A percentile compares a stretch with the other conserved stretches of the same genome.
phyloP scores from a whole-genome alignment of 2,888 invertebrate genomes.

The Zootermopsis nevadensis region DNA sequence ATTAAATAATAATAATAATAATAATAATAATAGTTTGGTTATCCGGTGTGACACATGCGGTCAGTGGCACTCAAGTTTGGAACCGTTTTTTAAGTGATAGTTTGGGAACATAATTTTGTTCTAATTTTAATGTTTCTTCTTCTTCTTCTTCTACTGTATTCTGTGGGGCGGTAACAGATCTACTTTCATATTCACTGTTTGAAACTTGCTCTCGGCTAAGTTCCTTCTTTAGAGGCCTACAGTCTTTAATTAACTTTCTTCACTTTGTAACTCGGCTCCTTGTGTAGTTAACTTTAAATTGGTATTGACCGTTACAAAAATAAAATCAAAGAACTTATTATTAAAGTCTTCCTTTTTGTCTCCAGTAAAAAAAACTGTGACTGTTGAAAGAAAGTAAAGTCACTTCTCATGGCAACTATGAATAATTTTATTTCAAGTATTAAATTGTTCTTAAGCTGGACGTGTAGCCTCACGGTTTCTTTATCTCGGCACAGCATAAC shows the following conservation, averaged over 20 bases:
- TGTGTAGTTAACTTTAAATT: neutral
- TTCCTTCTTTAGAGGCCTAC: neutral
- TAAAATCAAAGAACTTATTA: neutral
- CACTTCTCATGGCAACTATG: no score
- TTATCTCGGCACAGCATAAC: no score
- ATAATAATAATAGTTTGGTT: no score
- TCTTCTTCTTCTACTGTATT: neutral
- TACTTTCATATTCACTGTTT: neutral
- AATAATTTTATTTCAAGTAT: no score
- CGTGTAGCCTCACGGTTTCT: no score
- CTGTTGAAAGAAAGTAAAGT: neutral
- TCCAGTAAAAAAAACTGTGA: neutral
- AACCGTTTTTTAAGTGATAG: neutral
- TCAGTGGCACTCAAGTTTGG: no score
- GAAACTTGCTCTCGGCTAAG: conserved; percentile 9
- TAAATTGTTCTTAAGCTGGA: no score
- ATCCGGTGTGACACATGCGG: no score
- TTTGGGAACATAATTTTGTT: neutral
- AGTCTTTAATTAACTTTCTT: conserved; percentile 17
- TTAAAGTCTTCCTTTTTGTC: neutral
- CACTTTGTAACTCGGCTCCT: neutral
- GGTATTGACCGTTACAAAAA: neutral
- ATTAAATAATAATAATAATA: no score
- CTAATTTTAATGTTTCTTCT: neutral
- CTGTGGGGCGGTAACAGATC: neutral